phyloP scores from a whole-genome alignment of 2,113 vertebrate genomes.

The Rattus norvegicus region DNA sequence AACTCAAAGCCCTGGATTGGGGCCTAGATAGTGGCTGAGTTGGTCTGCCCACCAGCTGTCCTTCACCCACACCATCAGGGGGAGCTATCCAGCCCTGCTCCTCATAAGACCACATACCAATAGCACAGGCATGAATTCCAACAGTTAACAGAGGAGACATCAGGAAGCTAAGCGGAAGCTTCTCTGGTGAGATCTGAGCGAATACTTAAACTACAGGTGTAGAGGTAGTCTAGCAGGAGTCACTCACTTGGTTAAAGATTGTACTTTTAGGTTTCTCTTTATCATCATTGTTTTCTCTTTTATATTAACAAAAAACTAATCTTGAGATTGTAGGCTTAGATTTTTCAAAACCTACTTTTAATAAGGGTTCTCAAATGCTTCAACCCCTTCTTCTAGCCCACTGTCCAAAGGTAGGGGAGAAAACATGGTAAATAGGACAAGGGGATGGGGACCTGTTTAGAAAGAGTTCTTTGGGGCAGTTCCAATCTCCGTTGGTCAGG shows the following conservation, averaged over 20 bases:
- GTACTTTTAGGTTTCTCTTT: not conserved
- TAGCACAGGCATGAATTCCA: not conserved
- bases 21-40: not conserved
- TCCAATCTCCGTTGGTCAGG: too few relatives aligned
- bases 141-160: not conserved
- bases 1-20: too few relatives aligned
- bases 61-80: not conserved
- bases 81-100: not conserved
- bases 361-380: too few relatives aligned
- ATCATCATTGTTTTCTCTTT: slow-evolving; percentile 30
- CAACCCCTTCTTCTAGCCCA: too few relatives aligned
- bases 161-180: not conserved
- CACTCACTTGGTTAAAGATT: not conserved
- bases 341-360: too few relatives aligned
- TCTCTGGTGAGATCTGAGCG: not conserved
- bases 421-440: too few relatives aligned
- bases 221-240: not conserved
- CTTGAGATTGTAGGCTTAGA: not conserved
- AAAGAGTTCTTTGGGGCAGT: too few relatives aligned
- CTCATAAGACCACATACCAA: not conserved
- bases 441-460: too few relatives aligned
- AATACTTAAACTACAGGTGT: not conserved
- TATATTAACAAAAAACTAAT: slow-evolving; percentile 1
- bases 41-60: not conserved
- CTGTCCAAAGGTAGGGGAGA: too few relatives aligned